phyloP scores from a whole-genome alignment of 2,113 vertebrate species.

The Phalacrocorax aristotelis region DNA sequence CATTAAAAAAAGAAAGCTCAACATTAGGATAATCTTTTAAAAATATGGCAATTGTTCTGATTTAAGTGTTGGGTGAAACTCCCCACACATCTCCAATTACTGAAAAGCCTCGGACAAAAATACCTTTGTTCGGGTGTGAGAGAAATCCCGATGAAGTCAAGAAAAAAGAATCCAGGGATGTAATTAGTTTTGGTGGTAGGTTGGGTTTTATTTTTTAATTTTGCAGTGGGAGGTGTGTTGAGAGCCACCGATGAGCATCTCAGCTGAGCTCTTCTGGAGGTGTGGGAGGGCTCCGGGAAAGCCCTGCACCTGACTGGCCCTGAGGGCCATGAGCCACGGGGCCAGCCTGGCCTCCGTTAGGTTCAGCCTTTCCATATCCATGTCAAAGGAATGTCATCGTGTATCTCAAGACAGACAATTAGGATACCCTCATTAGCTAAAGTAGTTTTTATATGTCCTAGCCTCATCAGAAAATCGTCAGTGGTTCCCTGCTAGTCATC shows the following conservation, averaged over 20 bases:
- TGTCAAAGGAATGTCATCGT: not conserved
- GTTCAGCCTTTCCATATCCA: not conserved
- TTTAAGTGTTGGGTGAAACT: slow-evolving; percentile 26
- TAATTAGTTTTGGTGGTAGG: not conserved
- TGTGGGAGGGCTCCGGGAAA: not conserved
- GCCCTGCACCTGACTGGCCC: not conserved
- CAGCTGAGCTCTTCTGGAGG: not conserved
- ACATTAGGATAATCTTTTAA: slow-evolving; percentile 64
- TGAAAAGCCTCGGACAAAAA: slow-evolving; percentile 5
- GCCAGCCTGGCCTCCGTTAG: not conserved
- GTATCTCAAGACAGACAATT: not conserved
- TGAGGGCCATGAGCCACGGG: not conserved
- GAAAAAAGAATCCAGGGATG: not conserved
- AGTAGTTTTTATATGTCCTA: not conserved
- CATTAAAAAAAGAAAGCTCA: slow-evolving; percentile 53
- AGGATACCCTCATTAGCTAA: not conserved
- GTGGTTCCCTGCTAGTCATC: not conserved
- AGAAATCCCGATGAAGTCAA: not conserved
- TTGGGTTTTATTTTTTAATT: not conserved
- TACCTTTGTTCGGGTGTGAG: not conserved
- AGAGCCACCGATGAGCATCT: not conserved
- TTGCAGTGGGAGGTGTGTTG: not conserved
- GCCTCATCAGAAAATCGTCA: not conserved
- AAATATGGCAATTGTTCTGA: slow-evolving; percentile 60
- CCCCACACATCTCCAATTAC: slow-evolving; percentile 16